phyloP scores from a whole-genome alignment of 1,140 invertebrate genomes.

The Steinernema feltiae region DNA sequence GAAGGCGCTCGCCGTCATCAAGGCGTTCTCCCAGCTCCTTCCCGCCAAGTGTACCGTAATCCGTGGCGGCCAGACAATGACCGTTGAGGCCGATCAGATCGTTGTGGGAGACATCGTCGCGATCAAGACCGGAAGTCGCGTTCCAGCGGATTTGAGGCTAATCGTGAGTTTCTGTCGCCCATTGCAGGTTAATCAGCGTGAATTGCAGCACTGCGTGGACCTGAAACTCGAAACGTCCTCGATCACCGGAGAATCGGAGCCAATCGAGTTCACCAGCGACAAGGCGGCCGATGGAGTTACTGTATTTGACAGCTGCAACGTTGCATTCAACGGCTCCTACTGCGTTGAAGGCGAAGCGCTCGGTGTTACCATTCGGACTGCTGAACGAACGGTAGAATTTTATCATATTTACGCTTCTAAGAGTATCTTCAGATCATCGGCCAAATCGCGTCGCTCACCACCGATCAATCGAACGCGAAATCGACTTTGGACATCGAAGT shows the following conservation, averaged over 20 bases:
- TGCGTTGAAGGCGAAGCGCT: slow-evolving; percentile 37
- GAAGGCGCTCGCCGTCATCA: slow-evolving; percentile 30
- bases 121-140: slow-evolving; percentile 46
- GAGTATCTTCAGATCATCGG: slow-evolving; percentile 28
- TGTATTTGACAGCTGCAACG: slow-evolving; percentile 34
- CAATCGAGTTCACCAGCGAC: slow-evolving; percentile 27
- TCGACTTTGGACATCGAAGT: slow-evolving; percentile 26
- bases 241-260: slow-evolving; percentile 43
- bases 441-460: slow-evolving; percentile 35
- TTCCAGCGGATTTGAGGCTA: slow-evolving; percentile 56
- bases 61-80: slow-evolving; percentile 3
- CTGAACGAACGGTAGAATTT: slow-evolving; percentile 25
- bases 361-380: slow-evolving; percentile 32
- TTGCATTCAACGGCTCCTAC: slow-evolving; percentile 38
- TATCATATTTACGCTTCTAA: neutral
- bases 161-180: slow-evolving; percentile 30
- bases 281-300: neutral
- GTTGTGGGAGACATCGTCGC: slow-evolving; percentile 51
- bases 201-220: slow-evolving; percentile 26
- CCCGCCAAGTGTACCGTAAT: slow-evolving; percentile 31
- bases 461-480: slow-evolving; percentile 27
- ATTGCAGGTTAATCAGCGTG: slow-evolving; percentile 28
- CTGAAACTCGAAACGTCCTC: slow-evolving; percentile 41
- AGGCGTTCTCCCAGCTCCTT: slow-evolving; percentile 25
- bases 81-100: slow-evolving; percentile 29